These are phyloP conservation scores for Idaea straminata DNA, from an alignment of 2,888 invertebrate species.

Conservation along the genomic window DNA sequence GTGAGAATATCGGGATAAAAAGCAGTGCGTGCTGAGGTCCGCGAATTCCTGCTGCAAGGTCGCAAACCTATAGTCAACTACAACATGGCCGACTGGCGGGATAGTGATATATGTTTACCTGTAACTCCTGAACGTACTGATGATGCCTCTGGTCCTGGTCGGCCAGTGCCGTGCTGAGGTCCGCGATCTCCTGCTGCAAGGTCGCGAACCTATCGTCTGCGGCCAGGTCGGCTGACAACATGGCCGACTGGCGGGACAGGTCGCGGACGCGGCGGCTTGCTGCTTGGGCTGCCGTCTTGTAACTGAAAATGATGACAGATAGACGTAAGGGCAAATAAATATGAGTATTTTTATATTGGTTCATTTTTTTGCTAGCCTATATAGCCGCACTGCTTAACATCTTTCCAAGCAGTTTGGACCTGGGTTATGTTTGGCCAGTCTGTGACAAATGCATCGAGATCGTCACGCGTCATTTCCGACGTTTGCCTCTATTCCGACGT, in stretches of 20 bases:
- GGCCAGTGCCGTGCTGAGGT: slow-evolving; percentile 80
- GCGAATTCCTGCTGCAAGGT: slow-evolving; percentile 82
- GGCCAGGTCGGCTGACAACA: slow-evolving; percentile 81
- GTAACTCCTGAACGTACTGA: slow-evolving; percentile 80
- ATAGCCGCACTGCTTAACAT: too few species aligned
- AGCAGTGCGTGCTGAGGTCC: slow-evolving; percentile 62
- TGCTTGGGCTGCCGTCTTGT: slow-evolving; percentile 77
- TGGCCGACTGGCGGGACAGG: slow-evolving; percentile 84
- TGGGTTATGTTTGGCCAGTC: too few species aligned
- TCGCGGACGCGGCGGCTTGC: slow-evolving; percentile 81
- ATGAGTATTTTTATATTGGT: too few species aligned
- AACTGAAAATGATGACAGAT: slow-evolving; percentile 39
- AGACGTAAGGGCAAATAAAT: not conserved
- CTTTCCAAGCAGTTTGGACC: too few species aligned
- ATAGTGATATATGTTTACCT: slow-evolving; percentile 53
- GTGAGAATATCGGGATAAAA: too few species aligned
- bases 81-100: slow-evolving; percentile 19
- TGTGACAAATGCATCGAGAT: too few species aligned
- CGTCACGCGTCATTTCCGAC: too few species aligned
- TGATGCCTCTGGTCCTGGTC: slow-evolving; percentile 79
- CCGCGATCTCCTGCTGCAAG: slow-evolving; percentile 82
- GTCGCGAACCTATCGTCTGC: slow-evolving; percentile 77
- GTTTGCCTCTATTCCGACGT: too few species aligned
- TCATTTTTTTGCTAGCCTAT: too few species aligned
- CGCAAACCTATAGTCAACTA: slow-evolving; percentile 76